Evolutionary conservation across 2,797 vertebrate species (phyloP), one percentile per base, ranked within the genome.

Genomic region (Siniperca obscura): DNA sequence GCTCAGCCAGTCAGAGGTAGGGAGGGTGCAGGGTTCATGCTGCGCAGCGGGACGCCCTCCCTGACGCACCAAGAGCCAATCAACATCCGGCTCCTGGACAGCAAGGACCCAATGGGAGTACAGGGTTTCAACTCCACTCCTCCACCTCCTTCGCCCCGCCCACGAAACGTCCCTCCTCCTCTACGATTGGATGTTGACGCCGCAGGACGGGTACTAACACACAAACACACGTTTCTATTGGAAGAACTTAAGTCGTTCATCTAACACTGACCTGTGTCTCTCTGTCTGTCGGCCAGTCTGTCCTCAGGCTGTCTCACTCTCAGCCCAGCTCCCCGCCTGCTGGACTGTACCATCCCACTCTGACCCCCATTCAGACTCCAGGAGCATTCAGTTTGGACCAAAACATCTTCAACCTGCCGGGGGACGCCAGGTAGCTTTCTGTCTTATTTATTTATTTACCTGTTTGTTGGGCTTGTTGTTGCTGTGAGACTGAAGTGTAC

Each of bases 341-440:
- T 52, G 92, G 91, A 81, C 70, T 67, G 9, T 91, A 93, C 86
- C 85, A 83, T 34, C 74, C 94, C 30, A 81, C 87, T 22, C 57
- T 74, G 81, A 69, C 75, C 10, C 75, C 82, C 4, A 19, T 61
- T n/a, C 93, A 90, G 1, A 94, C 93, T 5, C 92, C 93, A 2
- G 89, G 93, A 12, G 87, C 91, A 48, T 90, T 96, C 70, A 94
- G 87, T 73, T 87, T 97, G 92, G 96, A 96, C 8, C 95, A 92
- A 44, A 96, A 95, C 87, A 92, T 96, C 90, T 94, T 97, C 40
- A 91, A 88, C 74, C 90, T 96, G n/a, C 89, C 93, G 3, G 93
- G 86, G 21, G 95, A 96, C 0, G 87, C 93, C 50, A 95, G 96
- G 96, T 97, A 88, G 53, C 27, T 44, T 2, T 19, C 19, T 50